Base-by-base conservation (phyloP, 2,888 invertebrate species). In the Drosophila sordidula region DNA sequence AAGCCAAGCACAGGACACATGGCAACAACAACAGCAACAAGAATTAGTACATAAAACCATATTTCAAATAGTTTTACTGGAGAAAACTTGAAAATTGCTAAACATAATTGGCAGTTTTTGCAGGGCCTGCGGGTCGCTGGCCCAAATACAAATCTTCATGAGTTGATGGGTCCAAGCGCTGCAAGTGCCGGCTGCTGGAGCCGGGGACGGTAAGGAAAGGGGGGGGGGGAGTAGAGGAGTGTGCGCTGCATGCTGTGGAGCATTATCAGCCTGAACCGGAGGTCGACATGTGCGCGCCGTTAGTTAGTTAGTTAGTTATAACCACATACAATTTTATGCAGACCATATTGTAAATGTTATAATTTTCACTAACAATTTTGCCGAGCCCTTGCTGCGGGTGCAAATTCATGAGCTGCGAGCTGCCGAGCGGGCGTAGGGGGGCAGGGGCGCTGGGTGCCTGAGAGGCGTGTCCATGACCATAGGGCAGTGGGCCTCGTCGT, bases 291-390 rank as follows among this genome's bases (percentile, higher is more conserved):
- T 86, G 83, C 70, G 64, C 54, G 59, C 75, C 76, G 86, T 83
- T 83, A 83, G 83, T 86, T 82, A 84, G 83, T 86, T 82, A 84
- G 81, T 82, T 86, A 80, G 87, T 83, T 83, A 86, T 78, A 84
- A 73, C 87, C 86, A 83, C 84, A 86, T 74, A 83, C 84, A 84
- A 80, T 83, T 84, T 84, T 78, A 86, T 84, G 83, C 71, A 63
- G 58, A 75, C 69, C 87, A 85, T 87, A 87, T 85, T 85, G 87
- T 75, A 80, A 85, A 85, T 85, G 85, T 87, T 84, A 87, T 85
- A 85, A 85, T 87, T 85, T 85, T 79, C 85, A 84, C 74, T 73
- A 81, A 76, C 81, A 84, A 79, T 87, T 87, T 84, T 70, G 64
- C 59, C 79, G 65, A 54, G 39, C n/a, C 51, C 36, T 45, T 32